Evolutionary conservation across 2,113 vertebrate species (phyloP).

Genomic region (Phalacrocorax pelagicus): DNA sequence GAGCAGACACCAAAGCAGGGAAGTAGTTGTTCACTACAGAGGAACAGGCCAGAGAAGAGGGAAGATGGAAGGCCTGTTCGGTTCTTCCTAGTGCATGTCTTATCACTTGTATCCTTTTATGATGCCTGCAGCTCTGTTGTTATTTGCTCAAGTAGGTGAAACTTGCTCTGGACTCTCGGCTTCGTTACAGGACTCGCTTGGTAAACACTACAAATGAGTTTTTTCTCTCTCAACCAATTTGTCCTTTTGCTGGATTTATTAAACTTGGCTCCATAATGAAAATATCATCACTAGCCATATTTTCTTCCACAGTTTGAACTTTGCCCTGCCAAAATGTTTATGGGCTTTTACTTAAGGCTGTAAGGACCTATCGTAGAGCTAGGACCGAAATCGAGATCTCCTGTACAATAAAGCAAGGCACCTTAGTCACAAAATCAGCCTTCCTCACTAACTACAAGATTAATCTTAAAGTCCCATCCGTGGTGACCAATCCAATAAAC

Average conservation of each 20-base stretch:
- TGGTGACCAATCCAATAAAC: not conserved
- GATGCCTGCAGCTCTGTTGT: not conserved
- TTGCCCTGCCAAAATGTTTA: not conserved
- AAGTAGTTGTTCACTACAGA: not conserved
- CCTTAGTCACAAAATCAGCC: not conserved
- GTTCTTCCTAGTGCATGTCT: not conserved
- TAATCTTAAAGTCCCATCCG: not conserved
- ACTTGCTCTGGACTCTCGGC: not conserved
- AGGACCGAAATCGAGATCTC: not conserved
- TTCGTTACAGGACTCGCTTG: not conserved
- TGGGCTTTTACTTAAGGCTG: not conserved
- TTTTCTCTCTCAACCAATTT: not conserved
- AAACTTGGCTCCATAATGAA: not conserved
- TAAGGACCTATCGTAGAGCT: not conserved
- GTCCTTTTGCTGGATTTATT: not conserved
- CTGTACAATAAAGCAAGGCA: not conserved
- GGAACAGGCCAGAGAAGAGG: not conserved
- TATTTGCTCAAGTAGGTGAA: not conserved
- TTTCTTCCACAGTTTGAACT: not conserved
- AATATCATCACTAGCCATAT: not conserved
- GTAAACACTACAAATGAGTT: not conserved
- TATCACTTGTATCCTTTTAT: not conserved
- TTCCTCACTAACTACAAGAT: not conserved
- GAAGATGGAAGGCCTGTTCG: not conserved
- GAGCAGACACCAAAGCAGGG: not conserved